Base-by-base conservation (phyloP, 2,797 vertebrate genomes). In the Paramormyrops hopkinsi region DNA sequence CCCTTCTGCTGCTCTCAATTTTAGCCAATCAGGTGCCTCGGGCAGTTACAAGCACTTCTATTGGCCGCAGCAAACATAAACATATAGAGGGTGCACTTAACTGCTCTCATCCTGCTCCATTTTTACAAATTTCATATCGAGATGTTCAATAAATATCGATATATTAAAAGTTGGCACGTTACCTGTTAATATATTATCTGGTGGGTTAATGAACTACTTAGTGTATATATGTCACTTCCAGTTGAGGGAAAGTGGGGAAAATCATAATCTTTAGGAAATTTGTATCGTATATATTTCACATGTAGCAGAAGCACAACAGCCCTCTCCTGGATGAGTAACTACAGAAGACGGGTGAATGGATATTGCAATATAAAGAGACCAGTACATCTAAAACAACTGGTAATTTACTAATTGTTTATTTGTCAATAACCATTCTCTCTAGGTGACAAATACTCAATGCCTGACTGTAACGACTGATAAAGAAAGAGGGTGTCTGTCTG, bases 1-100 rank as follows among this genome's bases (percentile, higher is more conserved):
- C 65, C 86, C 37, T 88, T 73, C 89, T 76, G 8, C 73, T 73
- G 62, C 19, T 89, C 79, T 50, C 83, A 56, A 44, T 85, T 79
- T 88, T 56, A 83, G 2, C 88, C 73, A 82, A 41, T 51, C 62
- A 86, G 54, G 41, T 48, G 37, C 4, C 44, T 9, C 37, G 44
- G 14, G 8, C 29, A 48, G 44, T 41, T 56, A 41, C 53, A 53
- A 59, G 14, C 11, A 33, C 29, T 37, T 53, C 17, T 14, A 86
- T 37, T 56, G 53, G 53, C 53, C 22, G 33, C 54, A 87, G 62
- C 54, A 90, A 46, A 89, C 53, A 73, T 2, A 33, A 11, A 88
- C 51, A 82, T 14, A 46, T 59, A 53, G n/a, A 50, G 12, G 56
- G 8, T 50, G 19, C 33, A 50, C 37, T 3, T 4, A 22, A 41